Conservation (phyloP, 2,113 vertebrate species). For the Notarius quadriscutis region DNA sequence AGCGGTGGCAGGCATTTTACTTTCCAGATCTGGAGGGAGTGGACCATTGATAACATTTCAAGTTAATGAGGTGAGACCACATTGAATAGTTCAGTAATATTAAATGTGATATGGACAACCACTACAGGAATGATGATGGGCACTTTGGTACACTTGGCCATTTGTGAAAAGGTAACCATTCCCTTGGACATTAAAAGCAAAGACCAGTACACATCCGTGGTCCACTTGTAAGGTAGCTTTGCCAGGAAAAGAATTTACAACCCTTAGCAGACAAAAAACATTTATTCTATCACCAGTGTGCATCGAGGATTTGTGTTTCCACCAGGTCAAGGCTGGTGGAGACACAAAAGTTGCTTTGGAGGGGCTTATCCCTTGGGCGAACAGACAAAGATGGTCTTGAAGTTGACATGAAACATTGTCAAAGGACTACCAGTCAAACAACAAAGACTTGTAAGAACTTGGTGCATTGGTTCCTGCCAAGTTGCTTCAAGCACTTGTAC, state of each 20-base stretch:
- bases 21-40: too few relatives aligned
- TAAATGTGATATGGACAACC: too few relatives aligned
- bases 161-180: not conserved
- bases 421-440: not conserved
- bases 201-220: not conserved
- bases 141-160: too few relatives aligned
- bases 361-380: not conserved
- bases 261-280: not conserved
- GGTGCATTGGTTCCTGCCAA: not conserved
- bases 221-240: not conserved
- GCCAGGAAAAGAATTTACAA: not conserved
- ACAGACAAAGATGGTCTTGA: not conserved
- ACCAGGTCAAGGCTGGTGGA: not conserved
- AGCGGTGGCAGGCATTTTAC: too few relatives aligned
- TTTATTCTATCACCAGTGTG: not conserved
- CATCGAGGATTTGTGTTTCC: not conserved
- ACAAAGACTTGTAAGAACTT: not conserved
- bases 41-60: too few relatives aligned
- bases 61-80: too few relatives aligned
- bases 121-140: too few relatives aligned
- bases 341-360: not conserved
- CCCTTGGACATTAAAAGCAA: not conserved
- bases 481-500: not conserved
- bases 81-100: too few relatives aligned
- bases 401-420: not conserved